Conservation (phyloP, 2,797 vertebrate species). For the Clarias fuscus region DNA sequence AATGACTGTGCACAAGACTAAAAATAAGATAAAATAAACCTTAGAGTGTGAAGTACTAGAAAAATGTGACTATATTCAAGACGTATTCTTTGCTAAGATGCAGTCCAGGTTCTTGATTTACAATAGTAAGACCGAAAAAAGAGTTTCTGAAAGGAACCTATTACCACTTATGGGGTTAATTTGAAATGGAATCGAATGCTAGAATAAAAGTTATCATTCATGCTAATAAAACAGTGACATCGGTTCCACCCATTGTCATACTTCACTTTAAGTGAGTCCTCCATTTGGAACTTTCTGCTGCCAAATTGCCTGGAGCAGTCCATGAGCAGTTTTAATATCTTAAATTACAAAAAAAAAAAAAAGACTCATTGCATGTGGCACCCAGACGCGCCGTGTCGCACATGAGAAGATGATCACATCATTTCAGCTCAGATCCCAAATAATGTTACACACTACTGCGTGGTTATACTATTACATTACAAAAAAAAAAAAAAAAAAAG, state of each 20-base stretch:
- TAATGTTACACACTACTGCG: constrained; percentile 26
- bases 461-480: constrained; percentile 23
- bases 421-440: constrained; percentile 18
- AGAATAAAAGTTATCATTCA: constrained; percentile 36
- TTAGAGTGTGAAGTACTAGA: too few species aligned
- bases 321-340: constrained; percentile 42
- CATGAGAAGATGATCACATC: constrained; percentile 31
- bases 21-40: background rate
- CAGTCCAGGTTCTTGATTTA: background rate
- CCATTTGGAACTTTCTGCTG: constrained; percentile 34
- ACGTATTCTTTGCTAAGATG: background rate
- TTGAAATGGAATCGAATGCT: background rate
- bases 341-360: constrained; percentile 38
- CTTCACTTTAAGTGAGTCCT: constrained; percentile 43
- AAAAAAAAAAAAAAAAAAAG: background rate
- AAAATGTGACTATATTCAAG: background rate
- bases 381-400: constrained; percentile 23
- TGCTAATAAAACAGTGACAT: constrained; percentile 41
- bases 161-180: constrained; percentile 10
- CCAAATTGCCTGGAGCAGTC: constrained; percentile 40
- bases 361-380: constrained; percentile 32
- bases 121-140: background rate
- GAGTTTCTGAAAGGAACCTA: background rate
- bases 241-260: constrained; percentile 34
- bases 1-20: background rate